Evolutionary conservation across 2,113 vertebrate species (phyloP).

Genomic region (Willisornis vidua): DNA sequence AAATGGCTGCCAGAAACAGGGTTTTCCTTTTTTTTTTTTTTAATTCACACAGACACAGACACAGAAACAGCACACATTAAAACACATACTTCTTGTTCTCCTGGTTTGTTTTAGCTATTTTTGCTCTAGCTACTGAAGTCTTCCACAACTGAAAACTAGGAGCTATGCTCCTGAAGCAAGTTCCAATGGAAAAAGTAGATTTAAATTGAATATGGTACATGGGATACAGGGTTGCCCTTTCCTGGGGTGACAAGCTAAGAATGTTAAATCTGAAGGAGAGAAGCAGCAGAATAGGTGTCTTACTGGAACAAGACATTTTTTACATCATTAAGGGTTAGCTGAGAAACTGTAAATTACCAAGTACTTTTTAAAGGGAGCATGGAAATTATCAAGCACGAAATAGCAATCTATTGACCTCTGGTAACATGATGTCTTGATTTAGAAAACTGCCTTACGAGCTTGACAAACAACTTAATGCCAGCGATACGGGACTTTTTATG

Average conservation of each 20-base stretch:
- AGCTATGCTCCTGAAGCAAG: background rate
- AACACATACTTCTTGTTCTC: background rate
- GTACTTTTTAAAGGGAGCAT: background rate
- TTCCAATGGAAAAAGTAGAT: background rate
- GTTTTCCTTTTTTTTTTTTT: background rate
- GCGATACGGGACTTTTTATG: background rate
- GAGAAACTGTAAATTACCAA: background rate
- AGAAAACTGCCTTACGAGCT: slow-evolving; percentile 9
- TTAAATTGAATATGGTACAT: background rate
- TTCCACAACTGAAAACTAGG: background rate
- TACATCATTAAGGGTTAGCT: background rate
- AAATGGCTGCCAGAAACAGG: background rate
- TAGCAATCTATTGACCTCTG: slow-evolving; percentile 8
- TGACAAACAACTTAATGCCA: slow-evolving; percentile 35
- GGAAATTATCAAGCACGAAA: background rate
- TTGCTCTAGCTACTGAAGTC: background rate
- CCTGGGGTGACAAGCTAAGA: background rate
- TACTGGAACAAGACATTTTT: background rate
- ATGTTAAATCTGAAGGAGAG: background rate
- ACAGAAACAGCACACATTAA: background rate
- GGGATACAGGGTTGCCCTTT: background rate
- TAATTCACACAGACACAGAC: background rate
- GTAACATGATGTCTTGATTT: slow-evolving; percentile 43
- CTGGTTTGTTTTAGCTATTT: background rate
- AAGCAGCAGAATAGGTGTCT: background rate